Conservation (phyloP, 2,113 vertebrate genomes). For the Acrocephalus arundinaceus region DNA sequence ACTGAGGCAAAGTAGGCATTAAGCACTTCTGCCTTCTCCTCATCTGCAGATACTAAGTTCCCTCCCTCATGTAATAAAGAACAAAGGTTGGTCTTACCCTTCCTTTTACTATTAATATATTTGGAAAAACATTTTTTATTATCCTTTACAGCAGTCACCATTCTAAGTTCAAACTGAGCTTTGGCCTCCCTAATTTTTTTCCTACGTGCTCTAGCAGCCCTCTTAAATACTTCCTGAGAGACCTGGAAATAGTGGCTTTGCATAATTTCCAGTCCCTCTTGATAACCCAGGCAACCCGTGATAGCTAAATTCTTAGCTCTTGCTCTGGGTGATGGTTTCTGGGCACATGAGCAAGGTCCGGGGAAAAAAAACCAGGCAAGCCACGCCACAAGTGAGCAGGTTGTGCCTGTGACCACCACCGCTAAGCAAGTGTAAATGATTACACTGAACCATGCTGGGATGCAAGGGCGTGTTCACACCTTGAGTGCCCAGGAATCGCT, state of each 20-base stretch:
- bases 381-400: fast-evolving
- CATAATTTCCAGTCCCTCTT: not conserved
- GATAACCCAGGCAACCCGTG: not conserved
- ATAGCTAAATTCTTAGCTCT: not conserved
- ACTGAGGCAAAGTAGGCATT: too few species aligned
- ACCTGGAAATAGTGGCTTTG: not conserved
- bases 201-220: too few species aligned
- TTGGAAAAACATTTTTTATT: too few species aligned
- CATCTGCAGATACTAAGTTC: too few species aligned
- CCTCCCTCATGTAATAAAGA: too few species aligned
- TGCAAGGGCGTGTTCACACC: not conserved
- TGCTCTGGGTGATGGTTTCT: not conserved
- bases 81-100: too few species aligned
- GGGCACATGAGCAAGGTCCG: not conserved
- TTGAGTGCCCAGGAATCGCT: fast-evolving
- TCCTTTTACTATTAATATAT: too few species aligned
- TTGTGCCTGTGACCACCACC: fast-evolving
- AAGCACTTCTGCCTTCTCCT: too few species aligned
- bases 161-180: too few species aligned
- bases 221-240: too few species aligned
- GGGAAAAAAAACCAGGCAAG: not conserved
- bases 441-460: not conserved
- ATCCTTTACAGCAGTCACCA: too few species aligned
- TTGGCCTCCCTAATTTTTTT: too few species aligned
- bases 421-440: not conserved